These are phyloP conservation scores for Sarcophaga caerulescens DNA, from an alignment of 2,888 invertebrate species.

Conservation along the genomic window DNA sequence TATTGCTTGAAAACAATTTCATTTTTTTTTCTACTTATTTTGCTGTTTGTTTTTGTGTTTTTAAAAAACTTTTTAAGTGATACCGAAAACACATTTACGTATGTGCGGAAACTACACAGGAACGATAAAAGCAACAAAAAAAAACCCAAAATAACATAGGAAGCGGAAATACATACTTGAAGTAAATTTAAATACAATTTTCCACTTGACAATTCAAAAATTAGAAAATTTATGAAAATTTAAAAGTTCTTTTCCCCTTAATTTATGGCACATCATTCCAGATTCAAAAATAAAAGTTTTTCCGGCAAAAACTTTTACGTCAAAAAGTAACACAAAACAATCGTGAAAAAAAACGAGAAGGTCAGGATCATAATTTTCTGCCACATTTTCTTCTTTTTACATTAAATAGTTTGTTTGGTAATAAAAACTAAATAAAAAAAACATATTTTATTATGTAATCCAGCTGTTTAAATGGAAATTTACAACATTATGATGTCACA, in stretches of 20 bases:
- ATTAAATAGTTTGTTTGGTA: no score
- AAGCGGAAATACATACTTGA: neutral
- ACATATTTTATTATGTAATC: no score
- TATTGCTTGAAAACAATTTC: neutral
- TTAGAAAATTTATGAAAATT: neutral
- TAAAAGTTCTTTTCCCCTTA: neutral
- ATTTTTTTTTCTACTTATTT: neutral
- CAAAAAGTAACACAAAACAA: neutral
- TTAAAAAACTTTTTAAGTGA: neutral
- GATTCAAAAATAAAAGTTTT: constrained; percentile 18
- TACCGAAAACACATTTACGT: neutral
- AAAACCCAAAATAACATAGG: neutral
- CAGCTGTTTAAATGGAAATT: no score
- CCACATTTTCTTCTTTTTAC: neutral
- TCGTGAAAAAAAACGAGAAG: neutral
- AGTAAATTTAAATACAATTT: neutral
- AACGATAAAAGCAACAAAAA: neutral
- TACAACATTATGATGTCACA: no score
- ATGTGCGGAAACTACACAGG: neutral
- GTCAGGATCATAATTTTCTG: neutral
- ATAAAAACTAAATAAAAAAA: no score
- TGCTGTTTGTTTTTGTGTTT: neutral
- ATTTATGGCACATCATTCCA: neutral
- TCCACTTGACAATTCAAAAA: neutral
- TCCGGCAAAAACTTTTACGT: constrained; percentile 30